Base-by-base conservation (phyloP, 2,888 invertebrate genomes). In the Phengaris arion region DNA sequence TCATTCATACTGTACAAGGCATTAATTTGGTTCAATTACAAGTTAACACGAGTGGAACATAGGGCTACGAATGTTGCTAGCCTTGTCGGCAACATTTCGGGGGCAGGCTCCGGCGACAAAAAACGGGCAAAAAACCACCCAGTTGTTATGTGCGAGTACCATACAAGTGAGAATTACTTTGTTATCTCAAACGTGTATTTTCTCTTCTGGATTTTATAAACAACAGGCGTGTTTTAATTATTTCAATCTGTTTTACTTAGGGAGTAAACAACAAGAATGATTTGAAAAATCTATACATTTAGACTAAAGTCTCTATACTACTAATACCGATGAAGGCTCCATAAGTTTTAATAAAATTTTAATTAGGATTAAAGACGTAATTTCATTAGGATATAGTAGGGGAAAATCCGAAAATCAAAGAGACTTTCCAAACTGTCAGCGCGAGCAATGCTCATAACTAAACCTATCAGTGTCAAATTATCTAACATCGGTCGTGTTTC, bases 1-100 rank as follows among this genome's bases (percentile, higher is more conserved):
- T 35, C 1, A 3, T 2, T 35, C 35, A 68, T 45, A 68, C 13
- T 12, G 7, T 35, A 35, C 68, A 35, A 35, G 35, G 35, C 35
- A 74, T 68, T 69, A 70, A 75, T 55, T 48, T 48, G 45, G 69
- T 69, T 55, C 55, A 69, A 48, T 70, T 55, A 51, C 48, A 70
- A 57, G 57, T 57, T 35, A 10, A 51, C 70, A 22, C 48, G 55
- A 57, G 46, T 69, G 46, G 54, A 54, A 69, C 54, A 48, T 68
- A 54, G 46, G 68, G 59, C 70, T 54, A 59, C 85, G 91, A 91
- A 87, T 88, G 91, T 91, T 83, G 91, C 78, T 86, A 89, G 81
- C 92, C 92, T 92, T 91, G 91, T 81, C 84, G 83, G 52, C 78
- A 81, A 86, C 83, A 85, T 84, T 91, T 90, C 91, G 91, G 91